phyloP scores from a whole-genome alignment of 2,797 vertebrate species.

The Pteronotus mesoamericanus region DNA sequence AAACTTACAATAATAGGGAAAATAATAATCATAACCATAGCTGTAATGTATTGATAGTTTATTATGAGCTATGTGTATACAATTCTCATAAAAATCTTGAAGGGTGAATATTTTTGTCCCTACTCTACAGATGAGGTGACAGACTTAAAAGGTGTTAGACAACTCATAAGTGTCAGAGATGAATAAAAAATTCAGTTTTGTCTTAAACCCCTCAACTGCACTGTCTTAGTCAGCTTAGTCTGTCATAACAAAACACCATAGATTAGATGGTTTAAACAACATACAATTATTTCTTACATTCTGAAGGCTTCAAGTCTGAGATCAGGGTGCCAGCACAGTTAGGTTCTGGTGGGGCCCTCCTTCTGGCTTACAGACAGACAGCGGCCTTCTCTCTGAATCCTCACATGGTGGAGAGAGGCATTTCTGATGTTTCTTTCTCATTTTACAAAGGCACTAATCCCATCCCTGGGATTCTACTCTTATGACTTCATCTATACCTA shows the following conservation, averaged over 20 bases:
- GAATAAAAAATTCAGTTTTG: conserved; percentile 5
- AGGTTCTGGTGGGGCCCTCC: neutral
- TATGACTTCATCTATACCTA: neutral
- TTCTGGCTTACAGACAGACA: neutral
- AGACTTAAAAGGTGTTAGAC: neutral
- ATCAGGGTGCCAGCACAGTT: neutral
- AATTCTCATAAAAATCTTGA: neutral
- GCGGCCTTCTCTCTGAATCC: neutral
- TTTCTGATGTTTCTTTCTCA: neutral
- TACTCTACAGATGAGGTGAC: neutral
- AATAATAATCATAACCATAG: neutral
- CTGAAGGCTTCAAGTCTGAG: neutral
- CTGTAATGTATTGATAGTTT: neutral
- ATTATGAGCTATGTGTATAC: neutral
- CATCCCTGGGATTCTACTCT: neutral
- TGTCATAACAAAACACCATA: neutral
- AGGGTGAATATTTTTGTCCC: neutral
- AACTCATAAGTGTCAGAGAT: neutral
- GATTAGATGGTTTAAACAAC: neutral
- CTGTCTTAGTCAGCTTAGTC: neutral
- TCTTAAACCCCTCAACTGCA: neutral
- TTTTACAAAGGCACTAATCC: neutral
- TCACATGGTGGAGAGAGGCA: neutral
- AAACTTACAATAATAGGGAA: neutral
- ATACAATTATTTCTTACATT: neutral